phyloP scores from a whole-genome alignment of 1,140 invertebrate species.

The Formica selysi region DNA sequence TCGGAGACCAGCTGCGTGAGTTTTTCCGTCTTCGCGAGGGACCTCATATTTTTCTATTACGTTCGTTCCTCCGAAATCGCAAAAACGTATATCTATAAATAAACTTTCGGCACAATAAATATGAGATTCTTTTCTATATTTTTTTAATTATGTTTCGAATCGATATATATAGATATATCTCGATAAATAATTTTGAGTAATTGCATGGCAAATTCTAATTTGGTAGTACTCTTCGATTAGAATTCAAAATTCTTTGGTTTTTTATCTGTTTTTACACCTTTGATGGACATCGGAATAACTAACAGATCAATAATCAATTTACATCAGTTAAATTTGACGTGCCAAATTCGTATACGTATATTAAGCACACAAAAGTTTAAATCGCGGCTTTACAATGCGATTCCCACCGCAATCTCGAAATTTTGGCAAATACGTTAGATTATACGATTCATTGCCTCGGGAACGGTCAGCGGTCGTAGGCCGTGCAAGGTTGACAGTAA shows the following conservation, averaged over 20 bases:
- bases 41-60: not conserved
- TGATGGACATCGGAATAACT: not conserved
- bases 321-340: conserved; percentile 2
- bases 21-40: conserved; percentile 8
- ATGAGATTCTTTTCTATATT: not conserved
- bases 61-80: not conserved
- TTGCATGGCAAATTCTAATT: not conserved
- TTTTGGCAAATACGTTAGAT: conserved; percentile 40
- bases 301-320: conserved; percentile 4
- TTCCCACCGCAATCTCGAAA: conserved; percentile 38
- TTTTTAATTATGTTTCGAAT: conserved; percentile 3
- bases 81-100: not conserved
- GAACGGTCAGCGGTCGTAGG: conserved; percentile 55
- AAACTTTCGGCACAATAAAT: not conserved
- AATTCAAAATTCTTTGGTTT: not conserved
- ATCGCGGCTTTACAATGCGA: conserved; percentile 34
- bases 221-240: not conserved
- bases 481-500: conserved; percentile 40
- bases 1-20: conserved; percentile 16
- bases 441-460: conserved; percentile 34
- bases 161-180: too few relatives aligned
- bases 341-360: conserved; percentile 9
- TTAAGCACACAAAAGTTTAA: conserved; percentile 8
- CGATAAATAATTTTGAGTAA: not conserved
- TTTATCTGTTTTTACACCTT: not conserved